phyloP scores from a whole-genome alignment of 1,140 invertebrate genomes.

The Leptonema lineaticorne region DNA sequence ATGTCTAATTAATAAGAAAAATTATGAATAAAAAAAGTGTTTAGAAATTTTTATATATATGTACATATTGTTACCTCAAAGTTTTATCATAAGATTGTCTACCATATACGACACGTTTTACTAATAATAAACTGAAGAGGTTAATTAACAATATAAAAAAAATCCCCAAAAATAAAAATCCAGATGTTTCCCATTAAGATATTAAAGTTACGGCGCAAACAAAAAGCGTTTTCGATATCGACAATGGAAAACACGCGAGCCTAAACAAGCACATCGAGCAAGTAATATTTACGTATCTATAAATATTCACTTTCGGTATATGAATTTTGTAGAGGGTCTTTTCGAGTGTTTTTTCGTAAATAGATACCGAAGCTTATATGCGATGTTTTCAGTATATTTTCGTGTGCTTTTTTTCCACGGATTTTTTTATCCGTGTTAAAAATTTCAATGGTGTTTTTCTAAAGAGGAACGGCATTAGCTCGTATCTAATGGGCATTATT shows the following conservation, averaged over 20 bases:
- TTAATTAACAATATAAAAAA: no score
- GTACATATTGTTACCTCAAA: no score
- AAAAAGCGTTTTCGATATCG: neutral
- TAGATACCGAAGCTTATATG: neutral
- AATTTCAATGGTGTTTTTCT: conserved; percentile 5
- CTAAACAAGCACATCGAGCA: no score
- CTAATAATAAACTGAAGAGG: no score
- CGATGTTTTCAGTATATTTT: neutral
- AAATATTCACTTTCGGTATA: neutral
- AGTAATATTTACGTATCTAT: no score
- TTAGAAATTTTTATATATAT: no score
- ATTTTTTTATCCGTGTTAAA: neutral
- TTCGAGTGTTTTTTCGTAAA: conserved; percentile 5
- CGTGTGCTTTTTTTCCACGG: neutral
- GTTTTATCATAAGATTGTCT: no score
- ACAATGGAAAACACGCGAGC: neutral
- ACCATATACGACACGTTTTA: no score
- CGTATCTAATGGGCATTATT: conserved; percentile 9
- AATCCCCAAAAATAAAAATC: neutral
- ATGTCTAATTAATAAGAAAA: no score
- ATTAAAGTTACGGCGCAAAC: neutral
- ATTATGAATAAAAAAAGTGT: no score
- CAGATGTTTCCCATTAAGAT: neutral
- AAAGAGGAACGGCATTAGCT: conserved; percentile 14
- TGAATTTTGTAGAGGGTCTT: neutral